Evolutionary conservation across 1,140 invertebrate species (phyloP).

Genomic region (Achatina immaculata): DNA sequence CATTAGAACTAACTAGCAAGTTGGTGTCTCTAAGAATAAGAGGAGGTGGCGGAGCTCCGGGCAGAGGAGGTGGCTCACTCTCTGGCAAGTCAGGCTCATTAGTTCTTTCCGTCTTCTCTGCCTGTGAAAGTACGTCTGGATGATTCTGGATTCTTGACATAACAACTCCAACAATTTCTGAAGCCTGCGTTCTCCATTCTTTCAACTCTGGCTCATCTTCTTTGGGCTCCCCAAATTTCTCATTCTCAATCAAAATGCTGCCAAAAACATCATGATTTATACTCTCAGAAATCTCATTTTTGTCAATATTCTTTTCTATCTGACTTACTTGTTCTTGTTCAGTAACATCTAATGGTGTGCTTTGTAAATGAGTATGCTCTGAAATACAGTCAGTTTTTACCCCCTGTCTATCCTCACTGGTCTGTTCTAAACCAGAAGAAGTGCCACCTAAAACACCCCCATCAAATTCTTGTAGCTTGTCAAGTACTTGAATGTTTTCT

Average conservation of each 20-base stretch:
- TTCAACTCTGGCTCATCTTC: background rate
- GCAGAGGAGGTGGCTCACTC: constrained; percentile 46
- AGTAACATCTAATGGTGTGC: background rate
- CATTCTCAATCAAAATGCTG: background rate
- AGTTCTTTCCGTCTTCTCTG: background rate
- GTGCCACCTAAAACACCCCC: background rate
- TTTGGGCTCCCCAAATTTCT: background rate
- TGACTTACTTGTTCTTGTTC: too few relatives aligned
- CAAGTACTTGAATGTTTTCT: background rate
- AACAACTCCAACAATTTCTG: background rate
- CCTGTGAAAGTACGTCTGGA: background rate
- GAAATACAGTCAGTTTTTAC: too few relatives aligned
- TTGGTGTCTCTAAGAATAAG: constrained; percentile 15
- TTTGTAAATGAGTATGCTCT: too few relatives aligned
- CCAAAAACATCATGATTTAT: background rate
- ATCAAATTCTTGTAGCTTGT: background rate
- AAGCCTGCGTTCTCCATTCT: background rate
- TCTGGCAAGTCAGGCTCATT: constrained; percentile 26
- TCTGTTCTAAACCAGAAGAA: too few relatives aligned
- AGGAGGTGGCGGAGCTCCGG: constrained; percentile 43
- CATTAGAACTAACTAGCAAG: background rate
- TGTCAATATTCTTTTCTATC: background rate
- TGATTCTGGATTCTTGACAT: constrained; percentile 20
- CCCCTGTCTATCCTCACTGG: too few relatives aligned
- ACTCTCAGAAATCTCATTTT: background rate